A percentile compares a stretch with the other conserved stretches of the same genome.
These are phyloP conservation scores for Agrochola macilenta DNA, from an alignment of 2,888 invertebrate species.

Conservation along the genomic window DNA sequence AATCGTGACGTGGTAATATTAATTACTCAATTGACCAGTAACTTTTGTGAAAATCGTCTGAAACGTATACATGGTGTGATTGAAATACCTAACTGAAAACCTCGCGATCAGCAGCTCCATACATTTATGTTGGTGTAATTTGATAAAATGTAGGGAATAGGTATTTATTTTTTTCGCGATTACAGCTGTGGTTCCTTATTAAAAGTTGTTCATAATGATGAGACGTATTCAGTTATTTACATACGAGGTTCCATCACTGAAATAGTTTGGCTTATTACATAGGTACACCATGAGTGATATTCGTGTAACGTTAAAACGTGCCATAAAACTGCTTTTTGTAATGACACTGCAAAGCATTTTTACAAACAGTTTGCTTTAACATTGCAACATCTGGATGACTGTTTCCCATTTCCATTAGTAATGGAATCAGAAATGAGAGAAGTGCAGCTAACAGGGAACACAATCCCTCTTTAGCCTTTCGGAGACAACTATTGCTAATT, in stretches of 20 bases:
- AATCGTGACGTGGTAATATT: too few relatives aligned
- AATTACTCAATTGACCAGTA: too few relatives aligned
- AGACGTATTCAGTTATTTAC: not conserved
- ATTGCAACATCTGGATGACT: not conserved
- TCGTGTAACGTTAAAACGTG: not conserved
- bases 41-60: too few relatives aligned
- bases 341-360: too few relatives aligned
- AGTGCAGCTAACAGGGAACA: slow-evolving; percentile 6
- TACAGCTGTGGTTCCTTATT: too few relatives aligned
- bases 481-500: slow-evolving; percentile 7
- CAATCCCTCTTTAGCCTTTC: slow-evolving; percentile 19
- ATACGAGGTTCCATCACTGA: not conserved
- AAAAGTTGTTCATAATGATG: not conserved
- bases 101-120: too few relatives aligned
- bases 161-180: too few relatives aligned
- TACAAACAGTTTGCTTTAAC: not conserved
- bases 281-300: not conserved
- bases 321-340: not conserved
- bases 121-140: too few relatives aligned
- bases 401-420: not conserved
- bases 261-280: not conserved
- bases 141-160: too few relatives aligned
- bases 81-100: too few relatives aligned
- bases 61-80: too few relatives aligned
- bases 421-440: slow-evolving; percentile 3